A percentile compares a stretch with the other conserved stretches of the same genome.
Evolutionary conservation across 2,113 vertebrate species (phyloP).

Genomic region (Phrynosoma platyrhinos): DNA sequence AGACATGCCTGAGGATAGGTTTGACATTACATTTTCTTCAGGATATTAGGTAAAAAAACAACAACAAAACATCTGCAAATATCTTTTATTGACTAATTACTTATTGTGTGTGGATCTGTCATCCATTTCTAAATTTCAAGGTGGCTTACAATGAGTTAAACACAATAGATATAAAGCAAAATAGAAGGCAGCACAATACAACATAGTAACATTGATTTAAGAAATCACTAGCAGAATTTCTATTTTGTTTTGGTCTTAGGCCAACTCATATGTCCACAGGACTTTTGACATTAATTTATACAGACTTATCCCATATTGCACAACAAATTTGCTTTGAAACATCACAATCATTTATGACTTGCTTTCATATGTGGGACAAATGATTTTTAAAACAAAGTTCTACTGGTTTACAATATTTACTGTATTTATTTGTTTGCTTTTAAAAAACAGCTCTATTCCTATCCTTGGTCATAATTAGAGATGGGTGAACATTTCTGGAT

Average conservation of each 20-base stretch:
- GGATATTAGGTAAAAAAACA: neutral
- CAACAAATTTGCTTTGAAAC: slow-evolving; percentile 8
- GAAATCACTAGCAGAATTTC: neutral
- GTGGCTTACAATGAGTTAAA: neutral
- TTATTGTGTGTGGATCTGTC: neutral
- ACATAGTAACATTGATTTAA: neutral
- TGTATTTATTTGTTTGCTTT: neutral
- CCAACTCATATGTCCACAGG: neutral
- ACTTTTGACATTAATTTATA: neutral
- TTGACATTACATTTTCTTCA: slow-evolving; percentile 22
- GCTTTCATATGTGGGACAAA: neutral
- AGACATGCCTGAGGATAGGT: slow-evolving; percentile 12
- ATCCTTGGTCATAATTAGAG: neutral
- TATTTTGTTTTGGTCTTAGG: neutral
- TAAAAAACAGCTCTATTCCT: neutral
- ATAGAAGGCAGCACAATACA: neutral
- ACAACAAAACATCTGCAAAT: too few species aligned
- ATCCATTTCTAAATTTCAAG: neutral
- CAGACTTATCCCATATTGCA: neutral
- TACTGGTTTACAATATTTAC: neutral
- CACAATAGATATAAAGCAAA: neutral
- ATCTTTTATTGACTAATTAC: neutral
- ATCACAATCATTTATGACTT: neutral
- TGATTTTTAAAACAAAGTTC: neutral
- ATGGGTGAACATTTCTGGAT: neutral